A percentile compares a stretch with the other conserved stretches of the same genome.
These are phyloP conservation scores for Stegodyphus dumicola DNA, from an alignment of 1,140 invertebrate species.

Conservation along the genomic window DNA sequence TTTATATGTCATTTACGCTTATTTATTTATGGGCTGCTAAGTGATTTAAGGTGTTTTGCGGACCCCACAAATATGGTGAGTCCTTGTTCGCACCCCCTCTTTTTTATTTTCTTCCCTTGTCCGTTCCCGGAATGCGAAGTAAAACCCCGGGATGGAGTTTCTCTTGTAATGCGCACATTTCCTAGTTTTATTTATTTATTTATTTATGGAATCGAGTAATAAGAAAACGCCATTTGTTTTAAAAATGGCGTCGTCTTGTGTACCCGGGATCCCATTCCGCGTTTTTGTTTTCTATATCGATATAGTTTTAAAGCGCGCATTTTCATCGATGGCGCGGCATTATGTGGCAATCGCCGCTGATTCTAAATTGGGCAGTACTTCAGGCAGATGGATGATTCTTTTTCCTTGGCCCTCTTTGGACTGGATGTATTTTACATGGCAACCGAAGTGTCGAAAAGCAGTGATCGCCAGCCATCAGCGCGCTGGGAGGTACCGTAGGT, in stretches of 20 bases:
- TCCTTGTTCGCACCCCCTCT: not conserved
- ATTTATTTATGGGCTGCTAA: conserved; percentile 56
- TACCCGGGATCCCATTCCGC: too few relatives aligned
- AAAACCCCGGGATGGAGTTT: conserved; percentile 1
- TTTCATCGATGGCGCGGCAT: too few relatives aligned
- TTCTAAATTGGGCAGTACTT: too few relatives aligned
- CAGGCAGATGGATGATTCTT: too few relatives aligned
- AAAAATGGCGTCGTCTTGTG: conserved; percentile 1
- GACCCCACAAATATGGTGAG: conserved; percentile 49
- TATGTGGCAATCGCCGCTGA: too few relatives aligned
- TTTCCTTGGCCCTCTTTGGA: too few relatives aligned
- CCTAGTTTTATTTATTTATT: conserved; percentile 5
- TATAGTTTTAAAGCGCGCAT: too few relatives aligned
- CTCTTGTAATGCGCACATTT: not conserved
- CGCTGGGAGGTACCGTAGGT: too few relatives aligned
- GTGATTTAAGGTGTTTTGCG: conserved; percentile 45
- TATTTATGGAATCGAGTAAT: not conserved
- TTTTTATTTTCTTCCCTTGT: not conserved
- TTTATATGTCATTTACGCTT: conserved; percentile 53
- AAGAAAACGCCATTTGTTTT: conserved; percentile 13
- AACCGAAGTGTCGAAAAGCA: too few relatives aligned
- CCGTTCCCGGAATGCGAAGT: not conserved
- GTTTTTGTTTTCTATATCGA: too few relatives aligned
- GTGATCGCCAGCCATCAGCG: too few relatives aligned
- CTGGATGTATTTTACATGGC: too few relatives aligned